Base-by-base conservation (phyloP, 2,888 invertebrate species). In the Ryuthela nishihirai region DNA sequence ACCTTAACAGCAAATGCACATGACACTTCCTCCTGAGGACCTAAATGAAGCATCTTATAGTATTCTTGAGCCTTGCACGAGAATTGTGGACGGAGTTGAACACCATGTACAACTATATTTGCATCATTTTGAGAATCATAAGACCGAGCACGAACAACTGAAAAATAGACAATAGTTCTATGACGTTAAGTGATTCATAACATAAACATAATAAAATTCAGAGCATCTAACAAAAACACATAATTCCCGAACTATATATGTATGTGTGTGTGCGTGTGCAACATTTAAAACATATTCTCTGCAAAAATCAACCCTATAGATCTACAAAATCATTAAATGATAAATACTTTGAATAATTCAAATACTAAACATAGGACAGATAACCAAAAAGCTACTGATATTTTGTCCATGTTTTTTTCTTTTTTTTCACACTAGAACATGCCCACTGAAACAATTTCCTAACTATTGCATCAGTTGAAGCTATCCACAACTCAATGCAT, bases 41-140 rank as follows among this genome's bases (percentile, higher is more conserved):
- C 81, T n/a, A 75, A 56, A 15, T 70, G 68, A 34, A 74, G 59
- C 78, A 87, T 82, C 77, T 88, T 89, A 71, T 87, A 85, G 65
- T 81, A 82, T 76, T 91, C 88, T 61, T 86, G 78, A 46, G 82
- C 79, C 71, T 88, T 86, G 72, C 90, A 91, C 52, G 84, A 85
- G 69, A 81, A 79, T 64, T 87, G 84, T 6, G 92, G 89, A 67
- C 87, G 76, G 46, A 92, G 71, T 76, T 95, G 94, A 77, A 94
- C 81, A n/a, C 85, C 83, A 74, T 97, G 97, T 47, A 95, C 76
- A 6, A 89, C 83, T 78, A 93, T 92, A 68, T 21, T 36, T 36
- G 29, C 26, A 21, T 23, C 36, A 43, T 46, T 49, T 35, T 29
- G 25, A n/a, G 29, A 29, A 41, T 55, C 53, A 53, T 65, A 38